A percentile compares a stretch with the other conserved stretches of the same genome.
These are phyloP conservation scores for Onychostoma macrolepis DNA, from an alignment of 2,113 vertebrate genomes.

Conservation along the genomic window DNA sequence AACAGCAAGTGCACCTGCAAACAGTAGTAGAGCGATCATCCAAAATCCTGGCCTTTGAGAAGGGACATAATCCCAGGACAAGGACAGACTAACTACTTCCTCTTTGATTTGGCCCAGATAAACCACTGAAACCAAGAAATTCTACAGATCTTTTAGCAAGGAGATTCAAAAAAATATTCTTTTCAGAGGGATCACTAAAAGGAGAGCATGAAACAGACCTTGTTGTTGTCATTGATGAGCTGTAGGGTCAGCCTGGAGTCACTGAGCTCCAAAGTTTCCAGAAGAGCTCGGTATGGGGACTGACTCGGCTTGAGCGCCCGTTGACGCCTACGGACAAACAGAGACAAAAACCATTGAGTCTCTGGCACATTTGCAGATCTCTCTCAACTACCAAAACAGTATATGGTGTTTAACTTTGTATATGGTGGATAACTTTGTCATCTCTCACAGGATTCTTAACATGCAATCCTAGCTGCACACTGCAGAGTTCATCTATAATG, in stretches of 20 bases:
- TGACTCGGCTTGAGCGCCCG: constrained; percentile 80
- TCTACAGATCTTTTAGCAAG: neutral
- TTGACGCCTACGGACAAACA: constrained; percentile 77
- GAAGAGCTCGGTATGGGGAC: constrained; percentile 86
- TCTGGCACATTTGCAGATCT: neutral
- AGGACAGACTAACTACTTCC: neutral
- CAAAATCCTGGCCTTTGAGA: neutral
- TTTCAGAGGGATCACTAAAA: neutral
- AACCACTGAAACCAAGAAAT: neutral
- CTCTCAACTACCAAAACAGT: neutral
- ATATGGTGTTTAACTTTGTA: neutral
- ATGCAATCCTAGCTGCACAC: neutral
- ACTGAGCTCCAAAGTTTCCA: constrained; percentile 86
- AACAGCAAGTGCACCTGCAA: constrained; percentile 84
- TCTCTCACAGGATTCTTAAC: neutral
- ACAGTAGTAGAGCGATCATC: neutral
- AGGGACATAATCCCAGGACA: neutral
- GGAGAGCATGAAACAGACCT: constrained; percentile 71
- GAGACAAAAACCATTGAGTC: neutral
- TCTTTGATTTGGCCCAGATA: neutral
- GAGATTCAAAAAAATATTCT: neutral
- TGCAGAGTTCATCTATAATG: neutral
- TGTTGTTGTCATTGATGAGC: constrained; percentile 87
- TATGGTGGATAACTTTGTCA: neutral
- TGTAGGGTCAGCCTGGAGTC: constrained; percentile 84